A percentile compares a stretch with the other conserved stretches of the same genome.
phyloP scores from a whole-genome alignment of 2,113 vertebrate species.

The Orycteropus afer region DNA sequence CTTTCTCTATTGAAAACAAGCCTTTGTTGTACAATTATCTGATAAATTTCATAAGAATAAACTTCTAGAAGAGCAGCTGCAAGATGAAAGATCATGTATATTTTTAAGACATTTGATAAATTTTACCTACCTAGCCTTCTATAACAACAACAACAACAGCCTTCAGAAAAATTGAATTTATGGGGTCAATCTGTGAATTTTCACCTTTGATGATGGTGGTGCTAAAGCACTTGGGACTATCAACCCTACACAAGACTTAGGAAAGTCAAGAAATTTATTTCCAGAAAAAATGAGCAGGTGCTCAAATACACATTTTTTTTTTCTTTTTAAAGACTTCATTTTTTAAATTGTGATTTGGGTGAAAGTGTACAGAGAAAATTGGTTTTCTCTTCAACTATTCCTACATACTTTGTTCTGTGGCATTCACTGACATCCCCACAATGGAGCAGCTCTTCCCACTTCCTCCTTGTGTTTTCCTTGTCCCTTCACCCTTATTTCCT shows the following conservation, averaged over 20 bases:
- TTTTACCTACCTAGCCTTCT: neutral
- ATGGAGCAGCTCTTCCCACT: too few species aligned
- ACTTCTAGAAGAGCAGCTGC: neutral
- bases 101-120: neutral
- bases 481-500: too few species aligned
- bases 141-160: too few species aligned
- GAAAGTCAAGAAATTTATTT: neutral
- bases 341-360: too few species aligned
- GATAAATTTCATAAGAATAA: neutral
- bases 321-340: too few species aligned
- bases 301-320: neutral
- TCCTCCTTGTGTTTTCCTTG: too few species aligned
- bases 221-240: neutral
- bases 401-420: too few species aligned
- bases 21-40: neutral
- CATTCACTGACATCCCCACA: too few species aligned
- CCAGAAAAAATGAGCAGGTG: neutral
- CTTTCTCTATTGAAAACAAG: constrained; percentile 17
- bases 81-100: neutral
- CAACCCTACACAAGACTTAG: neutral
- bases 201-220: neutral
- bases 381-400: too few species aligned
- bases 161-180: neutral
- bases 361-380: too few species aligned
- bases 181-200: neutral